Evolutionary conservation across 1,140 invertebrate genomes (phyloP).

Genomic region (Euura saliciscinereae): DNA sequence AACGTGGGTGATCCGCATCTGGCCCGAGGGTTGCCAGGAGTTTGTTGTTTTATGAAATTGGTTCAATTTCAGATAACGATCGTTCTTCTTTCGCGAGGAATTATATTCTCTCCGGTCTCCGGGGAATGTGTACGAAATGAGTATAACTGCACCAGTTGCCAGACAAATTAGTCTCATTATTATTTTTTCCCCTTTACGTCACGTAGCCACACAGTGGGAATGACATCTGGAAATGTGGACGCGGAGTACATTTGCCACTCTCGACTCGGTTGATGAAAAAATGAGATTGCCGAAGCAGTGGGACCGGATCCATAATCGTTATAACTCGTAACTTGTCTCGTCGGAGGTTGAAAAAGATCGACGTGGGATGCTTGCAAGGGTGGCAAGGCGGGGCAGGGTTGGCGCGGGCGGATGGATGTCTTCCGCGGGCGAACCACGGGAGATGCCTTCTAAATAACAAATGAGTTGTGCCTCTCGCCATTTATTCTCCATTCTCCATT

Average conservation of each 20-base stretch:
- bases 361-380: slow-evolving; percentile 12
- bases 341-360: not conserved
- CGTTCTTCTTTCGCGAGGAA: not conserved
- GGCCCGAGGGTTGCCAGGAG: no score
- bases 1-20: no score
- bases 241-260: not conserved
- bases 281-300: slow-evolving; percentile 32
- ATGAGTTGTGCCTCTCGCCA: not conserved
- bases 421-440: slow-evolving; percentile 15
- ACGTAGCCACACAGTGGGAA: not conserved
- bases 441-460: not conserved
- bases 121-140: not conserved
- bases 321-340: not conserved
- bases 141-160: slow-evolving; percentile 13
- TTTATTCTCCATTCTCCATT: not conserved
- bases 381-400: not conserved
- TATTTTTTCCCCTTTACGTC: slow-evolving; percentile 9
- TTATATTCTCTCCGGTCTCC: not conserved
- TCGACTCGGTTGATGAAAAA: slow-evolving; percentile 30
- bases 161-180: slow-evolving; percentile 38
- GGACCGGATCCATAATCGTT: slow-evolving; percentile 12
- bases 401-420: slow-evolving; percentile 20
- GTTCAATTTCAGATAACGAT: not conserved
- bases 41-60: no score
- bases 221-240: slow-evolving; percentile 23